Evolutionary conservation across 1,140 invertebrate species (phyloP), one percentile per base, ranked within the genome.

Genomic region (Nixonia krombeini): DNA sequence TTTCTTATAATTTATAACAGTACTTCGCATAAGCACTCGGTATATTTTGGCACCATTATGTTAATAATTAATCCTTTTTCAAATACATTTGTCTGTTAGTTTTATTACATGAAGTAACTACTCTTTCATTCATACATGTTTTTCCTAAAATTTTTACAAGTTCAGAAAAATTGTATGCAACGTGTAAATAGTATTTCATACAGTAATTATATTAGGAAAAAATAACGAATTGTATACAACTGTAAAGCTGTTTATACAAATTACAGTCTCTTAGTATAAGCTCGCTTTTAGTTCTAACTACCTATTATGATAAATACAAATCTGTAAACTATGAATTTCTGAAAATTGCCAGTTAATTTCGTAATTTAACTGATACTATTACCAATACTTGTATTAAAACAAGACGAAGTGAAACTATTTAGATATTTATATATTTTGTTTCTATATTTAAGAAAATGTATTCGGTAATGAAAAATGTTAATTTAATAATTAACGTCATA

Each of bases 241-340:
- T 15, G 5, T 40, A 18, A 18, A 40, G 6, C 16, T 8, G 6
- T 9, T 40, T 7, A 12, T 40, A 2, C n/a, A 7, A 40, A 21
- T 40, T 9, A 40, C 37, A 40, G 37, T 40, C 37, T 40, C n/a
- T 40, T 10, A 8, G 37, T 40, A 17, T 40, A 40, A 40, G 37
- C 37, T 40, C 37, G 33, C 1, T 37, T 15, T 37, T 8, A 21
- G 2, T 2, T 21, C 21, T 21, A 37, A 37, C 5, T 13, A 18
- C 15, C 15, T 40, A 17, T 40, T 2, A 35, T 7, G 37, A 40
- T 16, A 40, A 1, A 18, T 40, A 17, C 4, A 35, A 35, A 35
- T 13, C 15, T 18, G 2, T 3, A 21, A 40, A 40, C 8, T 40
- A 40, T 18, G 18, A 40, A 40, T 17, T 40, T 17, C 18, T 18